phyloP scores from a whole-genome alignment of 2,113 vertebrate species.

The Oxyura jamaicensis region DNA sequence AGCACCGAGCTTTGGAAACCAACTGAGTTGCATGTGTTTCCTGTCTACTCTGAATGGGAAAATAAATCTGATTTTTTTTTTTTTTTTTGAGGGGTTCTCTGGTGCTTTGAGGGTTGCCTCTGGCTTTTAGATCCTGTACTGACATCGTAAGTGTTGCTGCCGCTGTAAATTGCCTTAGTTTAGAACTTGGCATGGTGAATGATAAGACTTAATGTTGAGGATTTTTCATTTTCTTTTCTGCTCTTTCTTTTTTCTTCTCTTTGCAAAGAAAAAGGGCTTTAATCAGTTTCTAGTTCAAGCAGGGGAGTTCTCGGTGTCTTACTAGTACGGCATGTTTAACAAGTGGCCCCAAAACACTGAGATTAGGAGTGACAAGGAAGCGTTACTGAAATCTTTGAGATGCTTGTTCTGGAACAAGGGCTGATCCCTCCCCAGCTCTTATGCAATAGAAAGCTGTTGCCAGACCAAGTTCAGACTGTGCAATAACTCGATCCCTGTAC shows the following conservation, averaged over 20 bases:
- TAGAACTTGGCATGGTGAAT: background rate
- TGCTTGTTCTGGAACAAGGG: background rate
- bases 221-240: background rate
- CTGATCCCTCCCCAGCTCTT: background rate
- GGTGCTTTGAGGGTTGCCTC: background rate
- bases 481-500: background rate
- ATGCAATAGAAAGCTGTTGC: background rate
- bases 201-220: background rate
- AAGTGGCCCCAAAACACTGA: background rate
- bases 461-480: background rate
- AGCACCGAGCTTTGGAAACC: conserved; percentile 1
- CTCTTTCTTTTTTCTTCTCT: background rate
- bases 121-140: background rate
- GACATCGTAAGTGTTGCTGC: background rate
- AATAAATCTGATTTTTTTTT: background rate
- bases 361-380: background rate
- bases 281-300: background rate
- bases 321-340: background rate
- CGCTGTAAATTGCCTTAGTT: background rate
- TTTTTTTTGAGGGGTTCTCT: background rate
- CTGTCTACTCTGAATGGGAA: background rate
- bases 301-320: background rate
- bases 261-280: background rate
- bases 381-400: background rate
- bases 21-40: background rate